Conservation (phyloP, 2,797 vertebrate species). For the Lemur catta region DNA sequence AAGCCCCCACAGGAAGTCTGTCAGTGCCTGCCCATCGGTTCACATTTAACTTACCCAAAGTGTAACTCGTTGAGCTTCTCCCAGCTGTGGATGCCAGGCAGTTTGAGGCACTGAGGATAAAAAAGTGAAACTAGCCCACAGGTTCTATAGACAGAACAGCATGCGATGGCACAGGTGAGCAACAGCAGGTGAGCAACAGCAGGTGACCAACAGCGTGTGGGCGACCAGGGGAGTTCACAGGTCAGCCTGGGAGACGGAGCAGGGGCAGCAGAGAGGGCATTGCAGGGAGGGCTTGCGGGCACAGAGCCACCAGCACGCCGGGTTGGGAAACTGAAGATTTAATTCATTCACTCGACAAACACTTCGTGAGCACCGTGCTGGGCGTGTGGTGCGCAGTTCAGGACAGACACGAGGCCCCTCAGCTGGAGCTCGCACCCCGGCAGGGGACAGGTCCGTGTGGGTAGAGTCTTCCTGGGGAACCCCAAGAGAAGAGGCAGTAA, state of each 20-base stretch:
- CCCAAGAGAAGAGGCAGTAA: not conserved
- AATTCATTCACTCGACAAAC: not conserved
- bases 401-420: not conserved
- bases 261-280: not conserved
- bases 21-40: not conserved
- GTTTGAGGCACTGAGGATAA: not conserved
- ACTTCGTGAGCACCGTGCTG: no score
- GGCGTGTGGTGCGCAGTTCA: no score
- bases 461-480: not conserved
- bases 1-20: not conserved
- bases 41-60: not conserved
- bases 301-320: no score
- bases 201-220: not conserved
- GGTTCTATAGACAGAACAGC: not conserved
- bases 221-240: not conserved
- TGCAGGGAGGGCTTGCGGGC: not conserved
- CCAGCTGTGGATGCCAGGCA: not conserved
- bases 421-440: not conserved
- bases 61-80: not conserved
- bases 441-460: accelerated
- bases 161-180: no score
- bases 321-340: not conserved
- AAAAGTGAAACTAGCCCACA: not conserved
- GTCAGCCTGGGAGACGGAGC: not conserved
- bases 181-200: not conserved